These are phyloP conservation scores for Lucilia cuprina DNA, from an alignment of 1,140 invertebrate genomes.

Conservation along the genomic window DNA sequence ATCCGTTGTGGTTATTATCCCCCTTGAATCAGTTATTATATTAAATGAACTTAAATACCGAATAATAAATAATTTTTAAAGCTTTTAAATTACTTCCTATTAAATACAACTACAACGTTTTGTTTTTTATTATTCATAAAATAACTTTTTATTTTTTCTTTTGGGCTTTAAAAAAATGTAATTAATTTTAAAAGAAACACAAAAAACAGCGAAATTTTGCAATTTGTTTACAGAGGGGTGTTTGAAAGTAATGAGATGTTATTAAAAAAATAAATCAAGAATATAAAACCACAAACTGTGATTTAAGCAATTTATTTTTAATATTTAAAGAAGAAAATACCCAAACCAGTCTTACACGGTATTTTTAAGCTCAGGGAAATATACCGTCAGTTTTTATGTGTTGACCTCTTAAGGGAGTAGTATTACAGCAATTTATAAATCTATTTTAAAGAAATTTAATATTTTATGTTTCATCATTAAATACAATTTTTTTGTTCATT, in stretches of 20 bases:
- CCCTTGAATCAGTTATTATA: too few species aligned
- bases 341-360: not conserved
- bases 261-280: not conserved
- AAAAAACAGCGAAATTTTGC: not conserved
- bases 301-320: constrained; percentile 4
- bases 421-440: constrained; percentile 26
- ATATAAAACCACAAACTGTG: not conserved
- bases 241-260: not conserved
- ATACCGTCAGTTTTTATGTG: not conserved
- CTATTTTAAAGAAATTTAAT: constrained; percentile 35
- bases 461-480: constrained; percentile 33
- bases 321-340: not conserved
- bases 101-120: not conserved
- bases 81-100: not conserved
- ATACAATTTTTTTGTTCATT: not conserved
- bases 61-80: not conserved
- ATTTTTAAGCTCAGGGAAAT: not conserved
- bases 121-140: not conserved
- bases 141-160: not conserved
- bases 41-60: too few species aligned
- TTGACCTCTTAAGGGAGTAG: constrained; percentile 3
- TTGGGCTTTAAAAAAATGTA: not conserved
- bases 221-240: not conserved
- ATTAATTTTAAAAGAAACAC: not conserved
- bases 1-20: too few species aligned